Evolutionary conservation across 2,113 vertebrate genomes (phyloP), one percentile per base, ranked within the genome.

Genomic region (Daphoenositta chrysoptera): DNA sequence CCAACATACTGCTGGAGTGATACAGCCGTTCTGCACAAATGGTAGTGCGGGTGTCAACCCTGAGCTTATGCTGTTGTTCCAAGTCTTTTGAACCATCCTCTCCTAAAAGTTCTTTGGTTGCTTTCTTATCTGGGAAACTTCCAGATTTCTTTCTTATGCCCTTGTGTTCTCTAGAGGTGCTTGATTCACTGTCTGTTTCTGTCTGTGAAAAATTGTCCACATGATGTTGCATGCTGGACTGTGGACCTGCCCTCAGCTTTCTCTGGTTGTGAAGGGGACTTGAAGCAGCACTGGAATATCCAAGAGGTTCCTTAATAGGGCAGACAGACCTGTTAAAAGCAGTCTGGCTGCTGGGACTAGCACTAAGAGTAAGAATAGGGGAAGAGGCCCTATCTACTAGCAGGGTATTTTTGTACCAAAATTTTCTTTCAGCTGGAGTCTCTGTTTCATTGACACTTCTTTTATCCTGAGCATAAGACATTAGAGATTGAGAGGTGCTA

Each of bases 351-450:
- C 35, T 68, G 75, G 94, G 87, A 84, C 87, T 98, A 68, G 98
- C 97, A 66, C 97, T 98, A n/a, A 99, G 96, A 10, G 98, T 99
- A 61, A 99, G 98, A 94, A 99, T 99, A 23, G 99, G 99, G 31
- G 99, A 99, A 27, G 99, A 99, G 15, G 99, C 99, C 65, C 99
- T 98, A 35, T 99, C 99, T 4, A 98, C 98, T 61, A 98, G 83
- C 50, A 96, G 69, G 31, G 81, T 71, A 44, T 63, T 90, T 18
- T 37, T 73, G 23, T 89, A 77, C 44, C 28, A 45, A 13, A 30
- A 56, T 64, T 96, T 96, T 87, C 84, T 96, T 89, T 95, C 87
- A 72, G 87, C 83, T 94, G 93, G 69, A 63, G 42, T 51, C 35
- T 72, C 35, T 26, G 70, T 79, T 66, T 97, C 91, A 44, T 3